Evolutionary conservation across 1,140 invertebrate genomes (phyloP).

Genomic region (Monochamus saltuarius): DNA sequence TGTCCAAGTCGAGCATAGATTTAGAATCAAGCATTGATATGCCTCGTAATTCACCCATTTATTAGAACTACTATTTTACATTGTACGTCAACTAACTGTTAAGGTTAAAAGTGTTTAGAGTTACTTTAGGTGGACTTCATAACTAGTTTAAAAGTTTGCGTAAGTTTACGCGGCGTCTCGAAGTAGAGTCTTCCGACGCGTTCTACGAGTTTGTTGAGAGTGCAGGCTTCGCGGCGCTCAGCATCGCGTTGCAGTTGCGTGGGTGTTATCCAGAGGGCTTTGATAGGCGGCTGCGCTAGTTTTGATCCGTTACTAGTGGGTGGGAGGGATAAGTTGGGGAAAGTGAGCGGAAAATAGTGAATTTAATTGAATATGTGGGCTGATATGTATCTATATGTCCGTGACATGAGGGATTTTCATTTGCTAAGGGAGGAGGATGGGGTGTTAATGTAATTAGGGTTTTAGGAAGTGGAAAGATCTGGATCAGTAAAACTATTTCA

Average conservation of each 20-base stretch:
- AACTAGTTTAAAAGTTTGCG: background rate
- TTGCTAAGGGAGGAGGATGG: too few species aligned
- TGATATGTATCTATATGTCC: too few species aligned
- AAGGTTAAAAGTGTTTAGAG: conserved; percentile 4
- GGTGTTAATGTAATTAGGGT: too few species aligned
- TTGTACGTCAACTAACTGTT: too few species aligned
- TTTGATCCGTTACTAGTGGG: too few species aligned
- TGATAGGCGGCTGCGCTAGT: conserved; percentile 8
- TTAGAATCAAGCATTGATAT: conserved; percentile 17
- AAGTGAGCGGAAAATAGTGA: too few species aligned
- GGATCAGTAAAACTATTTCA: too few species aligned
- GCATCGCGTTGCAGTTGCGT: conserved; percentile 12
- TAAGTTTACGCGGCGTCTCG: background rate
- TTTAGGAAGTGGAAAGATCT: too few species aligned
- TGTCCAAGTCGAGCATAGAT: conserved; percentile 10
- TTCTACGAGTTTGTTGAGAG: background rate
- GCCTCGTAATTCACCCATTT: background rate
- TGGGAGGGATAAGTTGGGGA: too few species aligned
- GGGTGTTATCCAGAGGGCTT: background rate
- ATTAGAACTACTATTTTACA: too few species aligned
- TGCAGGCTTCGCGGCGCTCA: conserved; percentile 9
- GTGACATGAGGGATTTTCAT: too few species aligned
- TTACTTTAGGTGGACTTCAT: background rate
- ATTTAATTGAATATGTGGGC: too few species aligned
- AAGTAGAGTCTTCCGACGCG: background rate